Percentiles rank a stretch among this genome's conserved stretches.
Evolutionary conservation across 2,797 vertebrate genomes (phyloP).

Genomic region (Poecilia picta): DNA sequence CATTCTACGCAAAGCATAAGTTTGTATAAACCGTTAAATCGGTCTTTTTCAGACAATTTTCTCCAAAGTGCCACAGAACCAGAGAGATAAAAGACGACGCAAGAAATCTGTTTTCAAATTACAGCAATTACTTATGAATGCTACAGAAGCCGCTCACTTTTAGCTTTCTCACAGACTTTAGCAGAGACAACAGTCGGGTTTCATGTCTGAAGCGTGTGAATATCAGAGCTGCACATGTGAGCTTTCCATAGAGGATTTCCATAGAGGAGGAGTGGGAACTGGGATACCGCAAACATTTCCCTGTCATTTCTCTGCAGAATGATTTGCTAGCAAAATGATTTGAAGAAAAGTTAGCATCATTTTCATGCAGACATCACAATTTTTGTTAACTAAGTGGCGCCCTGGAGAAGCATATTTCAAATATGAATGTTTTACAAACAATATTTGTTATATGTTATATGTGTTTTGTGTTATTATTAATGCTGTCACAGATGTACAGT

Average conservation of each 20-base stretch:
- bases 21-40: not conserved
- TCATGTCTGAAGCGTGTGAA: not conserved
- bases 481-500: too few species aligned
- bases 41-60: not conserved
- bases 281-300: not conserved
- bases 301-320: not conserved
- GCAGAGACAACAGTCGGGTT: not conserved
- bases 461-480: too few species aligned
- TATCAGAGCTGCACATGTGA: not conserved
- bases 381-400: too few species aligned
- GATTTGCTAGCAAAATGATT: not conserved
- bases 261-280: not conserved
- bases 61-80: not conserved
- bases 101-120: not conserved
- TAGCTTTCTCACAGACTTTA: not conserved
- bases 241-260: not conserved
- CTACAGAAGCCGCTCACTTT: not conserved
- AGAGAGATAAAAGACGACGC: not conserved
- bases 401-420: too few species aligned
- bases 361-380: not conserved
- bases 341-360: not conserved
- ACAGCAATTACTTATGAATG: not conserved
- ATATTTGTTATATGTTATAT: too few species aligned
- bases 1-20: too few species aligned
- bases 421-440: too few species aligned